phyloP scores from a whole-genome alignment of 64 coral and sea anemone genomes.

The Trachythela sp. region DNA sequence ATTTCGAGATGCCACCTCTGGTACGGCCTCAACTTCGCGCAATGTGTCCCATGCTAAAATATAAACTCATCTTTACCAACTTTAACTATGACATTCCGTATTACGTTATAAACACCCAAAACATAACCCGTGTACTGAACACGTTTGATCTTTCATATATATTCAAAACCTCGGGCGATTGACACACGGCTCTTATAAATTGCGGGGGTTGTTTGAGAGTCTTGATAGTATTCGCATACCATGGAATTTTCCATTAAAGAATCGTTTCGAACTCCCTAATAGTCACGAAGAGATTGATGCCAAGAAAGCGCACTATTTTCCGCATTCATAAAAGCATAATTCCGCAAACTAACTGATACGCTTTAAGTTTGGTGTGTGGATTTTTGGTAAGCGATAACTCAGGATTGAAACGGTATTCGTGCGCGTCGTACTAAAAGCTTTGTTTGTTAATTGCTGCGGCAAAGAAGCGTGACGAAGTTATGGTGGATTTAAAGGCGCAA shows the following conservation, averaged over 20 bases:
- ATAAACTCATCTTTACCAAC: background rate
- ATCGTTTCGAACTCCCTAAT: background rate
- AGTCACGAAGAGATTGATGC: background rate
- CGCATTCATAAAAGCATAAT: background rate
- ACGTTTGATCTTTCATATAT: background rate
- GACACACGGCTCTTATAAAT: background rate
- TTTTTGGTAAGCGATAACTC: background rate
- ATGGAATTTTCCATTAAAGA: slow-evolving; percentile 3
- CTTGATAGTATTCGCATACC: background rate
- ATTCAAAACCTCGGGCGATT: background rate
- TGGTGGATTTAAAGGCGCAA: background rate
- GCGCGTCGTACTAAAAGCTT: background rate
- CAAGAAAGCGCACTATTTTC: background rate
- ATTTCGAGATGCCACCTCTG: background rate
- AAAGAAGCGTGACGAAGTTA: background rate
- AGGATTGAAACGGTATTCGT: background rate
- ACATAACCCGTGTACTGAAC: too few species aligned
- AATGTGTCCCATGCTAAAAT: background rate
- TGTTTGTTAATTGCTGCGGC: background rate
- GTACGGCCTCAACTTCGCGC: too few species aligned
- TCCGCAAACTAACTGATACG: too few species aligned
- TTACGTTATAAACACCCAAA: too few species aligned
- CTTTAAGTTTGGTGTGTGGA: too few species aligned
- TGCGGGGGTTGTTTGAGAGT: background rate
- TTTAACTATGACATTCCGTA: too few species aligned